Conservation (phyloP, 2,888 invertebrate genomes). For the Endotricha flammealis region DNA sequence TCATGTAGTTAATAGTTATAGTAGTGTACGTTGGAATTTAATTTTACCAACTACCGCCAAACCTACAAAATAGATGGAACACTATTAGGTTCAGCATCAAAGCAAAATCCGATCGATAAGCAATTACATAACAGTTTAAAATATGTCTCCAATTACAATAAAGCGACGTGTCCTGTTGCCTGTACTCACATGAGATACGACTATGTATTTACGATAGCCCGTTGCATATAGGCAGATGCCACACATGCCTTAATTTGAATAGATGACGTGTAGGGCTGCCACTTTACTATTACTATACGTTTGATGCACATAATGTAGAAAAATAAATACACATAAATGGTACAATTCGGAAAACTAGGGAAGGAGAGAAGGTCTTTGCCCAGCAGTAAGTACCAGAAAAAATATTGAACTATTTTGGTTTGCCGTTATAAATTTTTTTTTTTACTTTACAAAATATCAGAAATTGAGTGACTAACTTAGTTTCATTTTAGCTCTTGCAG, state of each 20-base stretch:
- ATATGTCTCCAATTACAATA: slow-evolving; percentile 32
- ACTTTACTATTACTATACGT: slow-evolving; percentile 3
- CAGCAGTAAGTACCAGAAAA: no score
- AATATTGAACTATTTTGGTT: no score
- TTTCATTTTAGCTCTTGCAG: no score
- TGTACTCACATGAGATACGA: slow-evolving; percentile 57
- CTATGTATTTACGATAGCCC: slow-evolving; percentile 66
- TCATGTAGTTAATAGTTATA: no score
- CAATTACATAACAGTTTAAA: slow-evolving; percentile 18
- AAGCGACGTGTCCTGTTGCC: slow-evolving; percentile 42
- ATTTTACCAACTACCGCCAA: no score
- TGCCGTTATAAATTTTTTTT: no score
- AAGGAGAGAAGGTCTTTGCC: no score
- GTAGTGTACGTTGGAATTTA: no score
- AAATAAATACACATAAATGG: background rate
- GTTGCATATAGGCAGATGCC: slow-evolving; percentile 71
- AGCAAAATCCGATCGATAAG: slow-evolving; percentile 21
- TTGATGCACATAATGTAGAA: slow-evolving; percentile 1
- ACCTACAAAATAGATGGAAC: no score
- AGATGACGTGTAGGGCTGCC: slow-evolving; percentile 63
- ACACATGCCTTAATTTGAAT: slow-evolving; percentile 76
- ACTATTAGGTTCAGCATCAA: background rate
- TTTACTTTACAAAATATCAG: no score
- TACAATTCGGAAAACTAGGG: no score
- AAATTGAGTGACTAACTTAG: no score